These are phyloP conservation scores for Vireo griseus DNA, from an alignment of 2,797 vertebrate species.

Conservation along the genomic window DNA sequence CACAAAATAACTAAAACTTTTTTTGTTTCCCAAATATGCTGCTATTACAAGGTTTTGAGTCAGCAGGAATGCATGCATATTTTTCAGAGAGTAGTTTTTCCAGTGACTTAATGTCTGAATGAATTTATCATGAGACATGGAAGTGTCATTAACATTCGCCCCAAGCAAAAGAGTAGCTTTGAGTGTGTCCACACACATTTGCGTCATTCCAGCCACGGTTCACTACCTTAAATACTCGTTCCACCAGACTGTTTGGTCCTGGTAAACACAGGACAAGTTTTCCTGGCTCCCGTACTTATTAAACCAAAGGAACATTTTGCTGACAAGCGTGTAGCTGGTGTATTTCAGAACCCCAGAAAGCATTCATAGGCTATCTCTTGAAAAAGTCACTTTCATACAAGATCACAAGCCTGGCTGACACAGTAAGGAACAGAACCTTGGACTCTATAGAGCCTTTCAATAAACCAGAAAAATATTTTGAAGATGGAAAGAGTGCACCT, in stretches of 20 bases:
- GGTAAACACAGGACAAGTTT: conserved; percentile 16
- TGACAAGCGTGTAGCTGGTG: not conserved
- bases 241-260: conserved; percentile 42
- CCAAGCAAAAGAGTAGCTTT: conserved; percentile 2
- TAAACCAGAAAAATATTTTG: not conserved
- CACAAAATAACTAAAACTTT: not conserved
- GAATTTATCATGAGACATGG: not conserved
- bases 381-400: not conserved
- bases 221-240: conserved; percentile 12
- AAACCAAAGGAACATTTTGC: not conserved
- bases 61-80: not conserved
- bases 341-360: not conserved
- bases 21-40: not conserved
- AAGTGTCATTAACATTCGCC: not conserved
- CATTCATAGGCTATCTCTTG: not conserved
- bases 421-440: not conserved
- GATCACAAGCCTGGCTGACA: not conserved
- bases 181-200: not conserved
- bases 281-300: not conserved
- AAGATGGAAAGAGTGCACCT: not conserved
- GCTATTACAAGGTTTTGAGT: not conserved
- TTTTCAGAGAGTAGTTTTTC: conserved; percentile 23
- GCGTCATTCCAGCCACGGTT: not conserved
- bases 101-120: conserved; percentile 27
- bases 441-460: not conserved